Evolutionary conservation across 2,888 invertebrate genomes (phyloP).

Genomic region (Crematogaster levior): DNA sequence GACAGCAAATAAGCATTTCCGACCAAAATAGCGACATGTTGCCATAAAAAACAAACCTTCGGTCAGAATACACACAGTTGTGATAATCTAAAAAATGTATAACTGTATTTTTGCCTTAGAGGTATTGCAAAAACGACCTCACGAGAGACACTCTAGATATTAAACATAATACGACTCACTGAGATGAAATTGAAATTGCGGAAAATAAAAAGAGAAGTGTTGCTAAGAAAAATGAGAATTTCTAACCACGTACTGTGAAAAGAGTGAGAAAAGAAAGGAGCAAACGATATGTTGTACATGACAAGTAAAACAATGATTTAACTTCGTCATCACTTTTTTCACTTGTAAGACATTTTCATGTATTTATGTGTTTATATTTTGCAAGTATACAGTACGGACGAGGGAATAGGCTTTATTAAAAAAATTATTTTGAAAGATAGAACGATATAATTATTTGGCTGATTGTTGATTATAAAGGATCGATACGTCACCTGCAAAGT

Average conservation of each 20-base stretch:
- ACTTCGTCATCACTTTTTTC: constrained; percentile 18
- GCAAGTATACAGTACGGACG: neutral
- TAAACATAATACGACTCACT: constrained; percentile 27
- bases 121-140: neutral
- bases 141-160: neutral
- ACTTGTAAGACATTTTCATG: neutral
- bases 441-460: neutral
- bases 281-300: constrained; percentile 7
- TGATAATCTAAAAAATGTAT: constrained; percentile 14
- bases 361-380: neutral
- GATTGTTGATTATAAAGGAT: neutral
- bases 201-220: neutral
- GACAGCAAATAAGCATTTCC: neutral
- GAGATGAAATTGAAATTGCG: constrained; percentile 21
- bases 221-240: constrained; percentile 16
- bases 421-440: neutral
- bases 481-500: neutral
- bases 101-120: neutral
- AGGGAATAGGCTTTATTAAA: neutral
- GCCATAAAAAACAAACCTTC: neutral
- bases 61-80: neutral
- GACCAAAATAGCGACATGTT: neutral
- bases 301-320: constrained; percentile 16
- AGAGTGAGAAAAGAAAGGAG: constrained; percentile 7
- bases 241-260: neutral